Base-by-base conservation (phyloP, 2,797 vertebrate species). In the Toxotes lorentzi region DNA sequence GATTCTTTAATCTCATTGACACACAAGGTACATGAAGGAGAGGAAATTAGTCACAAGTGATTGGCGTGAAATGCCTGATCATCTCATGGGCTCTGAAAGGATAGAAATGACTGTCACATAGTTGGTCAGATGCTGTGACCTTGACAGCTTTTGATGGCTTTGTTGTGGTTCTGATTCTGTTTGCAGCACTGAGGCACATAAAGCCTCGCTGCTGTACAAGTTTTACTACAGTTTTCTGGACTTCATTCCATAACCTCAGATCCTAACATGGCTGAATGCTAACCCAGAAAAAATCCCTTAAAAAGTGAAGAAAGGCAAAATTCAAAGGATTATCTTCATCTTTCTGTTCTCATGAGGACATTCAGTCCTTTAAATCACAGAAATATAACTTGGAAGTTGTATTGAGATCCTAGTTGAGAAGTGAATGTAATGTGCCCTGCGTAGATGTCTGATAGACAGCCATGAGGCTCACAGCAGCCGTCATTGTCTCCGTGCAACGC, bases 401-500 rank as follows among this genome's bases (percentile, higher is more conserved):
- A 48, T 45, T 81, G 30, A 80, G 83, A 76, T 80, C 60, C 38
- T 54, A 34, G 34, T 67, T 58, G 56, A 79, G 72, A 38, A 75
- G 75, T 73, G 69, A 82, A 47, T 74, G 71, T 45, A 60, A 43
- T 83, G 53, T 56, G 68, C 69, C 34, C 70, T 70, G 61, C 27
- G 76, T 65, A 80, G 81, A 89, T 81, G 70, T 94, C 88, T 91
- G 90, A 88, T 92, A 91, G 88, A 89, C 70, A 81, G 85, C 94
- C 93, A 86, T 86, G 92, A 82, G 89, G 93, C 96, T 95, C 93
- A 95, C 94, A 96, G 94, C 95, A 94, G 93, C 91, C 93, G 73
- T 95, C 94, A 96, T 97, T 96, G 94, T 96, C 94, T 94, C 89
- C 92, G 94, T 96, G 95, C 94, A 94, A 96, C 84, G 85, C 95